phyloP scores from a whole-genome alignment of 2,113 vertebrate genomes.

The Thermophis baileyi region DNA sequence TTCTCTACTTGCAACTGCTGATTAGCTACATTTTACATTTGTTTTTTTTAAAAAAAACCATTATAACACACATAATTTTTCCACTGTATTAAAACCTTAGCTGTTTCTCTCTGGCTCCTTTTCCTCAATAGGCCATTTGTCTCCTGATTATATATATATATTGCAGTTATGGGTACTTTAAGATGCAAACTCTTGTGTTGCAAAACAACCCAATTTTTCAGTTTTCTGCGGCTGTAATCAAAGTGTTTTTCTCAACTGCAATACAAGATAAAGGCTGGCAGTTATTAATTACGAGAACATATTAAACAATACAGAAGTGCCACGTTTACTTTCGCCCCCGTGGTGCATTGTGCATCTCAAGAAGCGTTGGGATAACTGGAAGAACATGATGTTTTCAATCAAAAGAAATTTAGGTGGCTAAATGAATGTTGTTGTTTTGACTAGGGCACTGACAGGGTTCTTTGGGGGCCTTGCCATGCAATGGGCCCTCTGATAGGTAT shows the following conservation, averaged over 20 bases:
- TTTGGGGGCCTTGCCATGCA: too few species aligned
- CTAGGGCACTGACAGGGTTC: too few species aligned
- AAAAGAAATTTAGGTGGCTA: constrained; percentile 50
- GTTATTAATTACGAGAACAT: constrained; percentile 64
- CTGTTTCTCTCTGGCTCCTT: not conserved
- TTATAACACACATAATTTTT: not conserved
- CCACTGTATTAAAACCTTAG: not conserved
- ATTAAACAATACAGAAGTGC: constrained; percentile 56
- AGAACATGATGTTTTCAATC: constrained; percentile 53
- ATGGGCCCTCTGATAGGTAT: not conserved
- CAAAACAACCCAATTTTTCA: constrained; percentile 55
- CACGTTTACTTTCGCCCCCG: constrained; percentile 38
- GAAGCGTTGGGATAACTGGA: constrained; percentile 46
- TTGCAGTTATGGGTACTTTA: not conserved
- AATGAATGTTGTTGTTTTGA: constrained; percentile 37
- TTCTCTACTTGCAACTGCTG: not conserved
- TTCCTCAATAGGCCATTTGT: not conserved
- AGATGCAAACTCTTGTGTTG: not conserved
- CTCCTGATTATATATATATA: too few species aligned
- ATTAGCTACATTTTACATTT: not conserved
- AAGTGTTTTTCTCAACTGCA: constrained; percentile 52
- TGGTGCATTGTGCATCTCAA: constrained; percentile 37
- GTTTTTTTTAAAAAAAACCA: not conserved
- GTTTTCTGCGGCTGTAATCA: constrained; percentile 50
- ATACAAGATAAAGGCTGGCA: constrained; percentile 56